Conservation (phyloP, 2,888 invertebrate species). For the Drosophila macrospina region DNA sequence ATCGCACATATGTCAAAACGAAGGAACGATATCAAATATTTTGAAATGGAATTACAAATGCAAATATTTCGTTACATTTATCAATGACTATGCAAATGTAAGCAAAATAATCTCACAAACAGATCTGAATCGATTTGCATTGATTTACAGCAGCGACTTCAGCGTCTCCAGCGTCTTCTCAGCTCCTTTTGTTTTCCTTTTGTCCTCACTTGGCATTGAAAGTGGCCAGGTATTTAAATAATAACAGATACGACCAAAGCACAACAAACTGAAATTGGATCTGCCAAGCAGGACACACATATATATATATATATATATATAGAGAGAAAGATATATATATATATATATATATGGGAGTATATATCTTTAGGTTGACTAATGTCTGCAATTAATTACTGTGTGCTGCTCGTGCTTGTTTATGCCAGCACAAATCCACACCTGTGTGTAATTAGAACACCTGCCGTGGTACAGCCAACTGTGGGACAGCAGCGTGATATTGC, state of each 20-base stretch:
- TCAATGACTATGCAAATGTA: constrained; percentile 47
- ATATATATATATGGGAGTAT: constrained; percentile 2
- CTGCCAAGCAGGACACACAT: not conserved
- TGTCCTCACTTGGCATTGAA: constrained; percentile 13
- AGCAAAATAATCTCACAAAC: constrained; percentile 12
- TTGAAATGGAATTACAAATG: constrained; percentile 23
- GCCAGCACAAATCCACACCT: constrained; percentile 24
- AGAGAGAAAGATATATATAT: not conserved
- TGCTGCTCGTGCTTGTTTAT: constrained; percentile 12
- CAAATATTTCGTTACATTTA: constrained; percentile 37
- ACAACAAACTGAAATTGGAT: constrained; percentile 6
- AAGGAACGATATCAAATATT: constrained; percentile 5
- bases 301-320: not conserved
- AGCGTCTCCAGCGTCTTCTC: not conserved
- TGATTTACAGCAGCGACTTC: constrained; percentile 4
- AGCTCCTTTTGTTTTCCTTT: not conserved
- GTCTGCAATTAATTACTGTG: constrained; percentile 45
- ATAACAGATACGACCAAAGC: constrained; percentile 8
- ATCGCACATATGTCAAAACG: constrained; percentile 1
- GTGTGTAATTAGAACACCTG: constrained; percentile 46
- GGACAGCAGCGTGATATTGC: not conserved
- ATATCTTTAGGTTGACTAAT: constrained; percentile 61
- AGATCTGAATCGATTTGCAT: constrained; percentile 28
- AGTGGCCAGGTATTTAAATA: constrained; percentile 25
- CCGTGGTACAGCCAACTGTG: constrained; percentile 15